phyloP scores from a whole-genome alignment of 1,140 invertebrate species.

The Sminthurinus signatus region DNA sequence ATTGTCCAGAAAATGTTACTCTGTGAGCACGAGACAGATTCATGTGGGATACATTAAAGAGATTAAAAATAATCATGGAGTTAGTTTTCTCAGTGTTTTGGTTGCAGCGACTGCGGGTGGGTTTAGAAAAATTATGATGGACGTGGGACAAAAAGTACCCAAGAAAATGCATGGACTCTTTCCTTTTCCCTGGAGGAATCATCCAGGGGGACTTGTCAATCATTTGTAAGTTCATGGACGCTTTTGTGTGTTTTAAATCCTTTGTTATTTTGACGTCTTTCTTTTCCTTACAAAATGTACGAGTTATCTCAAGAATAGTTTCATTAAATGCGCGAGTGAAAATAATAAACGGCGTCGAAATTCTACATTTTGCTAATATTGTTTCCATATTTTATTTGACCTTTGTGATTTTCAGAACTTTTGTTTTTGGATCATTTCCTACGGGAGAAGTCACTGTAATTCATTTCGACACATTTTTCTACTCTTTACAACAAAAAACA shows the following conservation, averaged over 20 bases:
- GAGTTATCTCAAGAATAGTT: background rate
- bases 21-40: background rate
- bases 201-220: slow-evolving; percentile 3
- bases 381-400: no score
- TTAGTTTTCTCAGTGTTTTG: background rate
- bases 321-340: background rate
- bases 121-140: background rate
- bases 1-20: background rate
- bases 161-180: background rate
- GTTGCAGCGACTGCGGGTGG: background rate
- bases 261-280: background rate
- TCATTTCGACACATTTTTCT: no score
- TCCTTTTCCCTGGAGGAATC: background rate
- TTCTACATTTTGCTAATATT: no score
- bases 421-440: no score
- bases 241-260: background rate
- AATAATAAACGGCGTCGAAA: background rate
- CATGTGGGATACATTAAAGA: background rate
- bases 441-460: no score
- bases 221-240: slow-evolving; percentile 4
- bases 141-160: background rate
- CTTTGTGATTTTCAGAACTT: no score
- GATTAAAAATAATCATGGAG: background rate
- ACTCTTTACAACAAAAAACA: no score
- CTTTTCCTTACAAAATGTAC: background rate